Evolutionary conservation across 2,797 vertebrate genomes (phyloP).

Genomic region (Loriculus beryllinus): DNA sequence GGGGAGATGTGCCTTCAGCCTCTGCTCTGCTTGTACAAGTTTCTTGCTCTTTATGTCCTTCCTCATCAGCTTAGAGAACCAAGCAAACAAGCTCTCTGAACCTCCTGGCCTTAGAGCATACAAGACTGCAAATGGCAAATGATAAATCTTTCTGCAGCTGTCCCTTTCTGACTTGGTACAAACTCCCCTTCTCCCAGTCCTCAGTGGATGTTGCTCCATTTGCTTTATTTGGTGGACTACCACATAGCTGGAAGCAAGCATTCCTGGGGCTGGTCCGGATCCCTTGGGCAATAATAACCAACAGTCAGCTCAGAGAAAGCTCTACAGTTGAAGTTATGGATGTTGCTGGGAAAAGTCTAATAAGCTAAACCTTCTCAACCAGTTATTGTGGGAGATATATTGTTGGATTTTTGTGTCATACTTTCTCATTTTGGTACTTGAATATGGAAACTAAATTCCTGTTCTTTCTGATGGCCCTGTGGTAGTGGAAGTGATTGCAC

Average conservation of each 20-base stretch:
- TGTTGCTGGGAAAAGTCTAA: not conserved
- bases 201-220: not conserved
- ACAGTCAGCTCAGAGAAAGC: not conserved
- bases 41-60: not conserved
- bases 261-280: not conserved
- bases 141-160: not conserved
- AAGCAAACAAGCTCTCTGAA: not conserved
- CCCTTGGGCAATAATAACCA: not conserved
- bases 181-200: not conserved
- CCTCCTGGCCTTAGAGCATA: not conserved
- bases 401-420: not conserved
- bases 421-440: not conserved
- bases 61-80: not conserved
- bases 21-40: accelerated
- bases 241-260: not conserved
- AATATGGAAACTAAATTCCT: not conserved
- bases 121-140: not conserved
- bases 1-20: not conserved
- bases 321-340: not conserved
- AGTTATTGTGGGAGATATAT: not conserved
- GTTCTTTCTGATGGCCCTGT: not conserved
- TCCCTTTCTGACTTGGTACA: not conserved
- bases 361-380: not conserved
- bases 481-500: not conserved
- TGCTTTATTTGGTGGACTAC: not conserved